These are phyloP conservation scores for Alethe diademata DNA, from an alignment of 2,113 vertebrate species.

Conservation along the genomic window DNA sequence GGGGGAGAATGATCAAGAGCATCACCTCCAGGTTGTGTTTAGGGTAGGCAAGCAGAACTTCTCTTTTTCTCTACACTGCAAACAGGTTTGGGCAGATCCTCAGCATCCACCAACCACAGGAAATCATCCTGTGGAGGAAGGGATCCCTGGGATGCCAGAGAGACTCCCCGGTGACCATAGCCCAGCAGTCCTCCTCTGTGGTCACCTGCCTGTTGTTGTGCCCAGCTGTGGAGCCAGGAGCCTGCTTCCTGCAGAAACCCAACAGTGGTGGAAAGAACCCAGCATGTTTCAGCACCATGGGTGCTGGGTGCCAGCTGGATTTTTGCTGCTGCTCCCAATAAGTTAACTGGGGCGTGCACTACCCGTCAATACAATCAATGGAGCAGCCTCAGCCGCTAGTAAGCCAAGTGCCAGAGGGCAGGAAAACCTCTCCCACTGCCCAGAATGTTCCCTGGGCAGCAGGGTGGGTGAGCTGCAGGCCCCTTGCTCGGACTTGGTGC, in stretches of 20 bases:
- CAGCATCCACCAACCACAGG: neutral
- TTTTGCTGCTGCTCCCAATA: conserved; percentile 9
- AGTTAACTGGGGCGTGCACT: conserved; percentile 46
- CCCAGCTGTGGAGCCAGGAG: neutral
- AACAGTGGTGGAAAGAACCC: neutral
- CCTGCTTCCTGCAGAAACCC: neutral
- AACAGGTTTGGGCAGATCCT: neutral
- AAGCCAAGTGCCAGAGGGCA: conserved; percentile 8
- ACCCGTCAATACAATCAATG: conserved; percentile 14
- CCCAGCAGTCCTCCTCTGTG: neutral
- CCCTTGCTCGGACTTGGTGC: neutral
- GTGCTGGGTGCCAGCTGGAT: neutral
- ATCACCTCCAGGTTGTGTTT: neutral
- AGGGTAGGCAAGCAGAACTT: neutral
- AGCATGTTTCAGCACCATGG: neutral
- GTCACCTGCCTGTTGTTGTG: neutral
- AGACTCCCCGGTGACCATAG: neutral
- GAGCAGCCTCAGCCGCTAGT: neutral
- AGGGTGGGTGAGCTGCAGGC: neutral
- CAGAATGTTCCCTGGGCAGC: neutral
- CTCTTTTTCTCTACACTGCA: neutral
- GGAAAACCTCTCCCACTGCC: neutral
- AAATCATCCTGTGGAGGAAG: neutral
- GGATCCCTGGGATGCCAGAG: neutral
- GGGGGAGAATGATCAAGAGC: neutral